Percentiles rank a stretch among this genome's conserved stretches.
These are phyloP conservation scores for Rynchops niger DNA, from an alignment of 2,113 vertebrate species.

Conservation along the genomic window DNA sequence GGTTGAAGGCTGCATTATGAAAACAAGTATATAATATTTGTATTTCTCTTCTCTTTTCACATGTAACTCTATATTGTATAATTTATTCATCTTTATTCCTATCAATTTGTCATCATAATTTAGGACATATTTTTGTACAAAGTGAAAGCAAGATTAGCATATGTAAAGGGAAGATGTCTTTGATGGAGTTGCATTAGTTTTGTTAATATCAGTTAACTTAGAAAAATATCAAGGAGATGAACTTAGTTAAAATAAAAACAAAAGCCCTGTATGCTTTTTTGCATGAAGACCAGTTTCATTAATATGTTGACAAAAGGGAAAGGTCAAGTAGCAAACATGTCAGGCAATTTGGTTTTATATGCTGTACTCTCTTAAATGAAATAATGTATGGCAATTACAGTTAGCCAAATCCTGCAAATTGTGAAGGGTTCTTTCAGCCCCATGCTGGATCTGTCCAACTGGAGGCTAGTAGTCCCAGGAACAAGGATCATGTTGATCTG, in stretches of 20 bases:
- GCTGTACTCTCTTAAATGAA: background rate
- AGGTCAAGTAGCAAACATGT: background rate
- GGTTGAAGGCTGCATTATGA: background rate
- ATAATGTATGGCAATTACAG: background rate
- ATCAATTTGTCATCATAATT: background rate
- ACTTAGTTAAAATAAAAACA: background rate
- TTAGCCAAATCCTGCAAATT: background rate
- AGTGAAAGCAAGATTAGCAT: background rate
- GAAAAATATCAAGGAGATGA: background rate
- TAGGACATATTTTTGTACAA: background rate
- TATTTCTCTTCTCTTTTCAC: background rate
- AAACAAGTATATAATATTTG: background rate
- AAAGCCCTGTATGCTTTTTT: background rate
- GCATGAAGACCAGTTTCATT: background rate
- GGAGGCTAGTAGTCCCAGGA: background rate
- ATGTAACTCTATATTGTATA: background rate
- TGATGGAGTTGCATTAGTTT: background rate
- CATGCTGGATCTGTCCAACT: background rate
- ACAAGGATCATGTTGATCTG: background rate
- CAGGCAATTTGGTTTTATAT: background rate
- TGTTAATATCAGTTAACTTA: background rate
- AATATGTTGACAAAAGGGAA: background rate
- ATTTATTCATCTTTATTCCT: background rate
- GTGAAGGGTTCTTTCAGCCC: background rate
- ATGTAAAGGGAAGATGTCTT: background rate